Evolutionary conservation across 2,888 invertebrate genomes (phyloP).

Genomic region (Disparrhopalites patrizii): DNA sequence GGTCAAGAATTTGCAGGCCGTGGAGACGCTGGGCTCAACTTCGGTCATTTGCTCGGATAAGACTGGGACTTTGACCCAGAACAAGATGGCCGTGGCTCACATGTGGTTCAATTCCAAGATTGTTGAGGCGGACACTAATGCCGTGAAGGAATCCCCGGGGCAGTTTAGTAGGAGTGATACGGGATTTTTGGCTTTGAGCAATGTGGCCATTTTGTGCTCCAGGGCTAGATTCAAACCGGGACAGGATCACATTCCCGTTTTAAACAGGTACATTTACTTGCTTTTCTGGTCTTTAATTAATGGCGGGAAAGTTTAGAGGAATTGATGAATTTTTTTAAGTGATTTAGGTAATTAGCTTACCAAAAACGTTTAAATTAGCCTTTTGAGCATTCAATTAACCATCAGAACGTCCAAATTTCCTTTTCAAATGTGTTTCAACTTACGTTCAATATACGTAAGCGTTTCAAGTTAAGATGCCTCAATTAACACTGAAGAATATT

Average conservation of each 20-base stretch:
- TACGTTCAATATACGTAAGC: no score
- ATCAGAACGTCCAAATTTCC: no score
- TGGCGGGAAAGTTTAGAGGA: not conserved
- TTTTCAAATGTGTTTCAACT: no score
- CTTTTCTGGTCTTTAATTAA: no score
- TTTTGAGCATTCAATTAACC: no score
- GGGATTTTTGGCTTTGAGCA: constrained; percentile 56
- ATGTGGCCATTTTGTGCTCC: constrained; percentile 65
- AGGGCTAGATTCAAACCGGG: constrained; percentile 65
- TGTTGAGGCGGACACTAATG: constrained; percentile 61
- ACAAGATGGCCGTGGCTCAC: constrained; percentile 71
- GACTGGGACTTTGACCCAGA: constrained; percentile 70
- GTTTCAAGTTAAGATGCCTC: no score
- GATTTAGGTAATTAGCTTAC: not conserved
- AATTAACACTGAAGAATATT: no score
- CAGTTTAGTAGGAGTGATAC: constrained; percentile 51
- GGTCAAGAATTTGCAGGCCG: constrained; percentile 74
- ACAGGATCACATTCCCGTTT: constrained; percentile 54
- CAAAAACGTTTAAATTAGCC: not conserved
- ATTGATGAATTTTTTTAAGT: not conserved
- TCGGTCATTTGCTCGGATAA: constrained; percentile 78
- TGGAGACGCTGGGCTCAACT: constrained; percentile 74
- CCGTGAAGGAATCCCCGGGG: constrained; percentile 57
- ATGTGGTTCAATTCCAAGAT: constrained; percentile 66
- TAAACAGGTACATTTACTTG: constrained; percentile 52